phyloP scores from a whole-genome alignment of 2,113 vertebrate genomes.

The Calypte anna region DNA sequence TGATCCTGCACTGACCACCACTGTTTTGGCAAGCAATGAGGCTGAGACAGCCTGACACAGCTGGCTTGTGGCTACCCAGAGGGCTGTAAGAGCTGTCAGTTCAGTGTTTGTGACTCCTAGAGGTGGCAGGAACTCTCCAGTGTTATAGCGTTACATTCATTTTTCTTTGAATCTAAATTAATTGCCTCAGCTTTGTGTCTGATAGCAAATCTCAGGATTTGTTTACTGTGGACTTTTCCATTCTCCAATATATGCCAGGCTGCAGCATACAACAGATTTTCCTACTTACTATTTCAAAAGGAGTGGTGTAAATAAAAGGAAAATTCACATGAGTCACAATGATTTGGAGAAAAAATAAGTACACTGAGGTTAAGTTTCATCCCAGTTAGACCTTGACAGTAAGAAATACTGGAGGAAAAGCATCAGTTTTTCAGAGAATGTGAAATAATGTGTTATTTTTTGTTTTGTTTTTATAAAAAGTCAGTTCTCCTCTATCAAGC shows the following conservation, averaged over 20 bases:
- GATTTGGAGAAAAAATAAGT: conserved; percentile 4
- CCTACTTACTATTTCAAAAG: background rate
- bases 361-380: background rate
- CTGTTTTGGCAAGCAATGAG: background rate
- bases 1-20: background rate
- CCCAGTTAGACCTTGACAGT: background rate
- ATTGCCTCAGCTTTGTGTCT: background rate
- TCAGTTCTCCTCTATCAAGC: background rate
- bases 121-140: background rate
- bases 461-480: background rate
- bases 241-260: background rate
- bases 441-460: background rate
- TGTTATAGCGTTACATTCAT: background rate
- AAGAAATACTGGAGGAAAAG: background rate
- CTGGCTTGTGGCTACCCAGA: background rate
- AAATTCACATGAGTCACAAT: background rate
- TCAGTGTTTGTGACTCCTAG: background rate
- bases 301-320: conserved; percentile 7
- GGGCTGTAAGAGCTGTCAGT: background rate
- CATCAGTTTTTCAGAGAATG: background rate
- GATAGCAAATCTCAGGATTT: background rate
- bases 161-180: background rate
- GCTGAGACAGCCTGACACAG: background rate
- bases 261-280: background rate
- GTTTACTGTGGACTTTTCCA: background rate